phyloP scores from a whole-genome alignment of 2,113 vertebrate species.

The Cebus imitator region DNA sequence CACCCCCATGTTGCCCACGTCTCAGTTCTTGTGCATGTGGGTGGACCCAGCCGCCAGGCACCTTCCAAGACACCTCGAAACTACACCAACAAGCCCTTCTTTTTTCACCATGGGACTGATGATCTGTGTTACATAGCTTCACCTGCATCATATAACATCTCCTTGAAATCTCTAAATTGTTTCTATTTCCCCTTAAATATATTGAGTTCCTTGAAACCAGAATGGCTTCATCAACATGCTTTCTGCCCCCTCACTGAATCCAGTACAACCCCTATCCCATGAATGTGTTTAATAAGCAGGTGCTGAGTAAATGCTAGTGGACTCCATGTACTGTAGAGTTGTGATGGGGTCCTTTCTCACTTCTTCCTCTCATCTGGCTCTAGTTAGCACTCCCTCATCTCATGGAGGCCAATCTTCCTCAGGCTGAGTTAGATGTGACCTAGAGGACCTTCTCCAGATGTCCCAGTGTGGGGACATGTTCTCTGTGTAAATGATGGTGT shows the following conservation, averaged over 20 bases:
- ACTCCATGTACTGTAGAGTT: fast-evolving
- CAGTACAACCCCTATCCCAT: too few species aligned
- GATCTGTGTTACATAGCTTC: fast-evolving
- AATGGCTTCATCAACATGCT: background rate
- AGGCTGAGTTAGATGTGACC: background rate
- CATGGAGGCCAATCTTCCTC: fast-evolving
- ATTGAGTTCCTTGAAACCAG: background rate
- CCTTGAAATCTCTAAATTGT: background rate
- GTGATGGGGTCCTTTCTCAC: background rate
- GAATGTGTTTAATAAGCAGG: fast-evolving
- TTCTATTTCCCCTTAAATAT: background rate
- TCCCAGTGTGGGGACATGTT: fast-evolving
- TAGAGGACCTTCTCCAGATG: too few species aligned
- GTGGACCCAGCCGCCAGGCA: fast-evolving
- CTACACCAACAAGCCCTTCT: background rate
- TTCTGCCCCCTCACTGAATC: too few species aligned
- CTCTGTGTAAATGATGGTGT: fast-evolving
- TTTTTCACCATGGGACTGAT: fast-evolving
- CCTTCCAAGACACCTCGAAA: background rate
- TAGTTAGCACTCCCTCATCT: fast-evolving
- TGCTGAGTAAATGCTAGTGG: background rate
- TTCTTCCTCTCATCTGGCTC: fast-evolving
- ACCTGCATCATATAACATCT: background rate
- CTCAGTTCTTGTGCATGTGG: fast-evolving
- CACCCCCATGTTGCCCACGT: fast-evolving